phyloP scores from a whole-genome alignment of 2,113 vertebrate species.

The Alosa alosa region DNA sequence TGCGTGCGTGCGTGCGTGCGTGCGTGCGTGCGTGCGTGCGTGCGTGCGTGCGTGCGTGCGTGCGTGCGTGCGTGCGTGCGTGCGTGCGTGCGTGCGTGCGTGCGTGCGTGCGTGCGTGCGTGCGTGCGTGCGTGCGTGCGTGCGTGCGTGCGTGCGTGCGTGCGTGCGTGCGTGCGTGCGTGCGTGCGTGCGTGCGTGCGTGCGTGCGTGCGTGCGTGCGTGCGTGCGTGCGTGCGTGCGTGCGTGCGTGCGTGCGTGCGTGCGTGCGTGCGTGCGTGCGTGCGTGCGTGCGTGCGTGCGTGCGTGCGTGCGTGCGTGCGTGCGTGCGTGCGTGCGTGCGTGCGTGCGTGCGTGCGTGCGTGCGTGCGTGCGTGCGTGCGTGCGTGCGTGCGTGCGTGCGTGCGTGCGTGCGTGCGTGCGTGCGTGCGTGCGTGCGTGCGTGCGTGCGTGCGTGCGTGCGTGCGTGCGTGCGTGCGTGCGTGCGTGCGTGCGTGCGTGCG shows the following conservation, averaged over 20 bases:
- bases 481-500: neutral
- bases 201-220: neutral
- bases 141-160: neutral
- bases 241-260: neutral
- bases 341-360: too few species aligned
- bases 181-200: constrained; percentile 2
- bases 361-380: neutral
- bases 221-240: too few species aligned
- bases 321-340: neutral
- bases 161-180: neutral
- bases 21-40: neutral
- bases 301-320: constrained; percentile 2
- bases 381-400: neutral
- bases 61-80: constrained; percentile 2
- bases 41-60: neutral
- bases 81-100: neutral
- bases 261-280: neutral
- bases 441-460: neutral
- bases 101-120: too few species aligned
- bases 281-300: neutral
- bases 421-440: constrained; percentile 2
- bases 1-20: neutral
- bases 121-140: neutral
- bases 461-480: too few species aligned
- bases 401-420: neutral